Conservation (phyloP, 1,140 invertebrate species). For the Drosophila melanica region DNA sequence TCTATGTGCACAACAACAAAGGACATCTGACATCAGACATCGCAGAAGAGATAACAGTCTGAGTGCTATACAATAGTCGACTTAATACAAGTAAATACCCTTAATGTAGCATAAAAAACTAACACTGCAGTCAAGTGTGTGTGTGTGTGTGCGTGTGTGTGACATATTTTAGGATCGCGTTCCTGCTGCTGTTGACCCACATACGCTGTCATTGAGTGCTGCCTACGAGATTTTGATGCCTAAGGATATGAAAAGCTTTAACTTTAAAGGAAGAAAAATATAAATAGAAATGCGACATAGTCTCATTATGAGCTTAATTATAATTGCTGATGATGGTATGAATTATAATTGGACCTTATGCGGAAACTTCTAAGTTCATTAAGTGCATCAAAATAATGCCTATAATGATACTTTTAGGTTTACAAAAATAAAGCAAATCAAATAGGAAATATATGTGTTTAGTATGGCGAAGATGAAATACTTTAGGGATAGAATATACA, state of each 20-base stretch:
- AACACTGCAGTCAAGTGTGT: not conserved
- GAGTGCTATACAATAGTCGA: constrained; percentile 41
- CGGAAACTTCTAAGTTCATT: not conserved
- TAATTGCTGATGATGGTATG: not conserved
- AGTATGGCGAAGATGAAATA: not conserved
- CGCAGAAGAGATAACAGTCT: constrained; percentile 31
- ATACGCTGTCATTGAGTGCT: constrained; percentile 27
- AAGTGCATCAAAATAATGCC: not conserved
- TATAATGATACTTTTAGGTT: not conserved
- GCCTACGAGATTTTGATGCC: constrained; percentile 3
- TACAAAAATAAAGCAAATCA: not conserved
- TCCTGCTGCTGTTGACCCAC: constrained; percentile 35
- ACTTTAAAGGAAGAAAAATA: not conserved
- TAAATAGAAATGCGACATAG: not conserved
- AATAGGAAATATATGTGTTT: not conserved
- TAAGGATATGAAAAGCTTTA: constrained; percentile 17
- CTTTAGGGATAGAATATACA: not conserved
- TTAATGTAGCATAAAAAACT: constrained; percentile 55
- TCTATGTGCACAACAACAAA: constrained; percentile 59
- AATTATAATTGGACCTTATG: not conserved
- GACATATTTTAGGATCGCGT: constrained; percentile 1
- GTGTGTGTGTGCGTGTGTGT: not conserved
- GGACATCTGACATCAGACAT: constrained; percentile 26
- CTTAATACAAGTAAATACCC: constrained; percentile 59
- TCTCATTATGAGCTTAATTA: not conserved